Percentiles rank a stretch among this genome's conserved stretches.
Conservation (phyloP, 2,888 invertebrate species). For the Rapana venosa region DNA sequence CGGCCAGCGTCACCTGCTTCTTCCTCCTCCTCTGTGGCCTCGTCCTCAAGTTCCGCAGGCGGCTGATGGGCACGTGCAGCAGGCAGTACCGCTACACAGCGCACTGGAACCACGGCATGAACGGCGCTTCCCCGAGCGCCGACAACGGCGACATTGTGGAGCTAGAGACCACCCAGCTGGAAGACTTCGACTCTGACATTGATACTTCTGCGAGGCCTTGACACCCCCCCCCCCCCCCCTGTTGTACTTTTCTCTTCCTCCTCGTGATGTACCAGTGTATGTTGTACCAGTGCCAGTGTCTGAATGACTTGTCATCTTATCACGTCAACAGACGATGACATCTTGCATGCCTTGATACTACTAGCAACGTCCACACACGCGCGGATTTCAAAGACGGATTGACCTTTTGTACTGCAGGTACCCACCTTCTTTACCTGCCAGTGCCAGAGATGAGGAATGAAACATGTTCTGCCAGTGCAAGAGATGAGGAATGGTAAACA, state of each 20-base stretch:
- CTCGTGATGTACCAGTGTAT: neutral
- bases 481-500: too few species aligned
- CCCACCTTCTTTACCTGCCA: too few species aligned
- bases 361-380: too few species aligned
- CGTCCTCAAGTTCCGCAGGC: constrained; percentile 41
- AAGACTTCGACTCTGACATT: constrained; percentile 34
- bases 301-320: neutral
- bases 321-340: neutral
- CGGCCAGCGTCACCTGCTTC: constrained; percentile 39
- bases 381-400: too few species aligned
- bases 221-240: neutral
- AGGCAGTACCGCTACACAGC: constrained; percentile 45
- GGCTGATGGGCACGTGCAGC: constrained; percentile 29
- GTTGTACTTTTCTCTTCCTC: neutral
- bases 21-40: constrained; percentile 37
- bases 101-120: constrained; percentile 38
- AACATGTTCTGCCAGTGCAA: too few species aligned
- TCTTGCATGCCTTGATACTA: too few species aligned
- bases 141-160: constrained; percentile 28
- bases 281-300: too few species aligned
- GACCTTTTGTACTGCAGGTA: too few species aligned
- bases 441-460: too few species aligned
- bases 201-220: neutral
- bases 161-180: constrained; percentile 41
- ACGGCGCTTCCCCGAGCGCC: constrained; percentile 8